phyloP scores from a whole-genome alignment of 1,140 invertebrate genomes.

The Eurytemora carolleeae region DNA sequence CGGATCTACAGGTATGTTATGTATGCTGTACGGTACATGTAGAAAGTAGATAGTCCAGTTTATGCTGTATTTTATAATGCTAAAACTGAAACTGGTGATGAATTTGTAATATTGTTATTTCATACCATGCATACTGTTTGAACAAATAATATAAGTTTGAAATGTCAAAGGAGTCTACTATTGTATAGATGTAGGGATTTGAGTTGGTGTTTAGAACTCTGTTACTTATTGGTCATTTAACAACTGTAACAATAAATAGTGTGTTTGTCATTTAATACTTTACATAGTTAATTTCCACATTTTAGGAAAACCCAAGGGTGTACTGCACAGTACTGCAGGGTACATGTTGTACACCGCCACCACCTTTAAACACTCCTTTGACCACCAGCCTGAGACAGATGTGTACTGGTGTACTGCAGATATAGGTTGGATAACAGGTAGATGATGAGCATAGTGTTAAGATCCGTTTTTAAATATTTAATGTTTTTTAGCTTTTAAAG shows the following conservation, averaged over 20 bases:
- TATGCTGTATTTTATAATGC: too few relatives aligned
- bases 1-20: constrained; percentile 8
- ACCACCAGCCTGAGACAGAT: constrained; percentile 66
- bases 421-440: constrained; percentile 35
- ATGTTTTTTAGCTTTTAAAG: too few relatives aligned
- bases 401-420: constrained; percentile 99
- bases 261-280: background rate
- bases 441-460: too few relatives aligned
- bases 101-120: too few relatives aligned
- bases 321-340: constrained; percentile 77
- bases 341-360: constrained; percentile 76
- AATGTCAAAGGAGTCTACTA: too few relatives aligned
- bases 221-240: background rate
- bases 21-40: too few relatives aligned
- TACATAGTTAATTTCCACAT: background rate
- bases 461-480: too few relatives aligned
- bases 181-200: background rate
- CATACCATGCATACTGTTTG: too few relatives aligned
- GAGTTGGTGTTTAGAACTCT: background rate
- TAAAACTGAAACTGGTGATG: too few relatives aligned
- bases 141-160: too few relatives aligned
- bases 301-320: constrained; percentile 80
- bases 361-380: constrained; percentile 74
- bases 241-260: background rate
- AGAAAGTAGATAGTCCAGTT: too few relatives aligned